Evolutionary conservation across 2,797 vertebrate genomes (phyloP).

Genomic region (Sebastolobus alascanus): DNA sequence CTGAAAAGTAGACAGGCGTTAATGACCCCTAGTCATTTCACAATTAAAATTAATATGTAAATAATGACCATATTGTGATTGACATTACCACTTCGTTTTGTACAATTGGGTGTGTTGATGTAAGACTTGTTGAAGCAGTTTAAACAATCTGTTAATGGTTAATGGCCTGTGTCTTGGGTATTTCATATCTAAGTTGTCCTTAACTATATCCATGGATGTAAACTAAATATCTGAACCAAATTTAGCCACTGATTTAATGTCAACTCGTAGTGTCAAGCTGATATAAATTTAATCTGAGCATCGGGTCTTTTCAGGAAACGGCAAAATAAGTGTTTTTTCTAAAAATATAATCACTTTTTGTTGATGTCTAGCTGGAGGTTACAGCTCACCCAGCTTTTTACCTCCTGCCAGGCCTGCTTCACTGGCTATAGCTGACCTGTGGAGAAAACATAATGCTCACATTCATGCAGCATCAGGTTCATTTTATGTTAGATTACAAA

Average conservation of each 20-base stretch:
- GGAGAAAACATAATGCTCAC: slow-evolving; percentile 71
- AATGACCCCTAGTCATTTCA: slow-evolving; percentile 3
- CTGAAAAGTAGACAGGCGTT: slow-evolving; percentile 14
- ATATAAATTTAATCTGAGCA: background rate
- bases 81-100: background rate
- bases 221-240: background rate
- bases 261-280: background rate
- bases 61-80: background rate
- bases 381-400: slow-evolving; percentile 36
- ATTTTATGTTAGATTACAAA: slow-evolving; percentile 73
- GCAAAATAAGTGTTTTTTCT: background rate
- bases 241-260: background rate
- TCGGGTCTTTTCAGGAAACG: background rate
- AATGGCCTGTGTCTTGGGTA: background rate
- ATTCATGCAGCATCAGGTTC: slow-evolving; percentile 68
- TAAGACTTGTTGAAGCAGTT: background rate
- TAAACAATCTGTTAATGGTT: background rate
- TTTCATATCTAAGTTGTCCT: background rate
- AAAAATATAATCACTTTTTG: slow-evolving; percentile 20
- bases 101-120: background rate
- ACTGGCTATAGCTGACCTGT: slow-evolving; percentile 62
- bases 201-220: background rate
- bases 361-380: slow-evolving; percentile 42
- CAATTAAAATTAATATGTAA: background rate
- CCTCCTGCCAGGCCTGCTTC: slow-evolving; percentile 41